These are phyloP conservation scores for Acinonyx jubatus DNA, from an alignment of 2,113 vertebrate genomes.

Conservation along the genomic window DNA sequence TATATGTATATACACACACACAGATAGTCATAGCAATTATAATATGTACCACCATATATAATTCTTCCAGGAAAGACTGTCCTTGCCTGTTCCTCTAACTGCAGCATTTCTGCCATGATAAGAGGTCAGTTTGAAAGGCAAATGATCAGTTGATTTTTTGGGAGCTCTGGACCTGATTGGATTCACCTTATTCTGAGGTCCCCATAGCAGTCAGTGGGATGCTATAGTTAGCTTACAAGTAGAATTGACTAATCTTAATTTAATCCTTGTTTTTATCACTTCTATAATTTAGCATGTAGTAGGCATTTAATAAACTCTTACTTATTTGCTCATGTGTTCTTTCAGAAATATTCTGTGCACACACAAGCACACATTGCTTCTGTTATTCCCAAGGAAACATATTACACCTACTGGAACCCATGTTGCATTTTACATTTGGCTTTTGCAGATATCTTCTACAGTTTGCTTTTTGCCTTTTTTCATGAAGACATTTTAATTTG, in stretches of 20 bases:
- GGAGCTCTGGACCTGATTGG: neutral
- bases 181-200: neutral
- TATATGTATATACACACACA: too few species aligned
- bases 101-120: neutral
- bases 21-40: neutral
- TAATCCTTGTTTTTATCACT: conserved; percentile 19
- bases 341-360: neutral
- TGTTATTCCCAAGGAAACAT: neutral
- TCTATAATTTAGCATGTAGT: neutral
- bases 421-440: conserved; percentile 2
- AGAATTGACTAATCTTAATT: neutral
- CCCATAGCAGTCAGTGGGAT: neutral
- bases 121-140: neutral
- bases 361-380: neutral
- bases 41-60: neutral
- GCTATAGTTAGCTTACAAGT: neutral
- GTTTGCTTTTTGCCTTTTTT: conserved; percentile 21
- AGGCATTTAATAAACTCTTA: conserved; percentile 15
- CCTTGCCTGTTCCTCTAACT: neutral
- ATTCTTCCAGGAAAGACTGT: neutral
- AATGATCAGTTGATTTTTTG: neutral
- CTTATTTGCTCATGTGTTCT: neutral
- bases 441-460: neutral
- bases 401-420: neutral
- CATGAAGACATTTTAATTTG: conserved; percentile 22